Conservation (phyloP, 2,797 vertebrate species). For the Scomberomorus guttatus region DNA sequence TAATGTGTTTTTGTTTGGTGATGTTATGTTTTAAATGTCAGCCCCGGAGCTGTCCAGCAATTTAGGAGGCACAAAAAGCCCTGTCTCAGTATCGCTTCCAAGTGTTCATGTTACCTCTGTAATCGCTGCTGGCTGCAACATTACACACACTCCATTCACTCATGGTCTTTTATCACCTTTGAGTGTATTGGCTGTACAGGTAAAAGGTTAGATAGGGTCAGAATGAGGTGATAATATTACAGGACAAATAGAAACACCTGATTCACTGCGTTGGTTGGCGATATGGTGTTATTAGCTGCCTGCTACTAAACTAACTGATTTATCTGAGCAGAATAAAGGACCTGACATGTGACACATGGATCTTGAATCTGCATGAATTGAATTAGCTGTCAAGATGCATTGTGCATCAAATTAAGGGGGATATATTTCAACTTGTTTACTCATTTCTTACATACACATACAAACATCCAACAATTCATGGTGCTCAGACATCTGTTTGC, state of each 20-base stretch:
- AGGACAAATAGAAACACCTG: constrained; percentile 52
- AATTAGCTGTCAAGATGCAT: constrained; percentile 84
- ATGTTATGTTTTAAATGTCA: constrained; percentile 87
- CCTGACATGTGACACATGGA: constrained; percentile 69
- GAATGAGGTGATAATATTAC: constrained; percentile 64
- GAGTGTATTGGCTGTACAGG: constrained; percentile 66
- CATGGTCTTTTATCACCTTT: constrained; percentile 70
- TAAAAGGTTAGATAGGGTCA: constrained; percentile 74
- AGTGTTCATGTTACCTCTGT: constrained; percentile 83
- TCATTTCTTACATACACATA: constrained; percentile 64
- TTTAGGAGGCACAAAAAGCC: constrained; percentile 79
- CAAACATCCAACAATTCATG: constrained; percentile 76
- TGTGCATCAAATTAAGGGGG: constrained; percentile 87
- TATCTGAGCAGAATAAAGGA: constrained; percentile 60
- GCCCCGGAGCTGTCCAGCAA: constrained; percentile 84
- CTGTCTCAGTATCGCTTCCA: constrained; percentile 81
- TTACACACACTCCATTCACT: constrained; percentile 79
- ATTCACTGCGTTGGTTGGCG: constrained; percentile 14
- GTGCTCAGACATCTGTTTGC: constrained; percentile 73
- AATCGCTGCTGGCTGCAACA: constrained; percentile 80
- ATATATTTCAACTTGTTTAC: constrained; percentile 81
- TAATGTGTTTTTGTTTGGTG: constrained; percentile 85
- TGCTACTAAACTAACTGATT: constrained; percentile 59
- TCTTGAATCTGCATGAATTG: constrained; percentile 57
- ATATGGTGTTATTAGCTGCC: constrained; percentile 49